Conservation (phyloP, 2,113 vertebrate species). For the Anolis sagrei region DNA sequence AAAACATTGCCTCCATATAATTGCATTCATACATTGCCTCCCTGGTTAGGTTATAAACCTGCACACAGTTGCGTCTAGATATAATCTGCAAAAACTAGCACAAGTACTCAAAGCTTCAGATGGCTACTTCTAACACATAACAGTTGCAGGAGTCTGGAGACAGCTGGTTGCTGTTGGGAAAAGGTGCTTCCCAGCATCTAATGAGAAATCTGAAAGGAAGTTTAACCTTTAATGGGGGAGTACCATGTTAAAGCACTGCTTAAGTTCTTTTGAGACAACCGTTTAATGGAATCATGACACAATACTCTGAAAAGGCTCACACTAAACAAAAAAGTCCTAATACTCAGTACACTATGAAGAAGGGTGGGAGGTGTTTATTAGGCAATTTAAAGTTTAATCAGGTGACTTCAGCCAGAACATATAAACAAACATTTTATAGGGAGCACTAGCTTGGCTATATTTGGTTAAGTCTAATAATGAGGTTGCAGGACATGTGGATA, state of each 20-base stretch:
- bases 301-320: not conserved
- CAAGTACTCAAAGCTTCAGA: not conserved
- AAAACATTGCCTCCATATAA: not conserved
- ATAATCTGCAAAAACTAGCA: not conserved
- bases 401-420: accelerated
- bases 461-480: not conserved
- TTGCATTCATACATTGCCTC: too few relatives aligned
- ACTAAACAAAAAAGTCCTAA: not conserved
- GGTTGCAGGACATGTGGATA: not conserved
- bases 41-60: not conserved
- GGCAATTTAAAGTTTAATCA: not conserved
- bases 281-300: not conserved
- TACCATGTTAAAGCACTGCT: not conserved
- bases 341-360: not conserved
- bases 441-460: not conserved
- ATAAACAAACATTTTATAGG: not conserved
- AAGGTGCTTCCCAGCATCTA: too few relatives aligned
- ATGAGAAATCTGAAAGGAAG: not conserved
- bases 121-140: too few relatives aligned
- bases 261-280: not conserved
- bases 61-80: not conserved
- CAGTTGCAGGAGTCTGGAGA: not conserved
- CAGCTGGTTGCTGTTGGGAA: too few relatives aligned
- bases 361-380: not conserved
- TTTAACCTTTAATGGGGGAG: not conserved